Base-by-base conservation (phyloP, 1,140 invertebrate species). In the Scaptomyza graminum region DNA sequence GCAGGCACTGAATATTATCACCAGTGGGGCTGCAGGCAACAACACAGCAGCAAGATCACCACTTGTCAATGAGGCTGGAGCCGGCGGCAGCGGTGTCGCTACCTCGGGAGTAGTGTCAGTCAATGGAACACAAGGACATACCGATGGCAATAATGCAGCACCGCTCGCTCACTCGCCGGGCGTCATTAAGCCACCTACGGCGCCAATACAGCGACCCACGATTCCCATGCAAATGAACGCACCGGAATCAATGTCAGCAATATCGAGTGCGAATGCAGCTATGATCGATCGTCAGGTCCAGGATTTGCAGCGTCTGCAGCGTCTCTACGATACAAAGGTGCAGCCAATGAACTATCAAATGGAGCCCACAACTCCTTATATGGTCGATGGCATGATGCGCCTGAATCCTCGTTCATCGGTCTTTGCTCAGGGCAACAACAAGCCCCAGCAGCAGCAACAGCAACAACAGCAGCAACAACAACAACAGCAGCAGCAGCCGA, bases 121-220 rank as follows among this genome's bases (percentile, higher is more conserved):
- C 1, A 87, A 87, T 56, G 82, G 79, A n/a, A 63, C 44, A 3
- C 79, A 69, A n/a, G 57, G 43, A 34, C 60, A 68, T 37, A 51
- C 28, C 6, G 71, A 70, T 72, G 46, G 63, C 15, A 70, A 63
- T 34, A 69, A 64, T 22, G 51, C 46, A 5, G 63, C 57, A 18
- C 25, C 92, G 59, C 37, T 41, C 3, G 92, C 78, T 76, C 91
- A 79, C 63, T 93, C 92, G 16, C 93, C 92, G 11, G 81, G 87
- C n/a, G 81, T 91, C 0, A 91, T 91, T 0, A 91, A 91, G 25
- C 87, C 80, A 8, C 75, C 90, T 28, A 65, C 74, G n/a, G 76
- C 79, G 6, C 82, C 81, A n/a, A 91, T 90, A 28, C 90, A 91
- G 60, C 51, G 79, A 22, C 73, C 84, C 44, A 49, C 55, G 3